These are phyloP conservation scores for Coleophora flavipennella DNA, from an alignment of 2,888 invertebrate genomes.

Conservation along the genomic window DNA sequence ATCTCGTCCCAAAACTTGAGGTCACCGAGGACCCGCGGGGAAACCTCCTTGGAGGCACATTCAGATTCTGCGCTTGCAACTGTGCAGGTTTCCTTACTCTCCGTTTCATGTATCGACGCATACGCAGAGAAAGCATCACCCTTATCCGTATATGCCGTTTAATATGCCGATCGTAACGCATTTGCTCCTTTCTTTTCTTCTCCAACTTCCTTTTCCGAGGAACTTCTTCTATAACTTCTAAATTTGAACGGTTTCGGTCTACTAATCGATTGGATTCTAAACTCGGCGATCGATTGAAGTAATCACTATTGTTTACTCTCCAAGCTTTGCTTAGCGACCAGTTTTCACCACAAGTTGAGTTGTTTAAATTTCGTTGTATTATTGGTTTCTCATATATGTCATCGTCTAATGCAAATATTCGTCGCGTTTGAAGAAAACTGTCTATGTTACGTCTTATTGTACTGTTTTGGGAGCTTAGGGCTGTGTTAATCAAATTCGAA, in stretches of 20 bases:
- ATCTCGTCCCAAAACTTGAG: slow-evolving; percentile 58
- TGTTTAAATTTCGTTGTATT: slow-evolving; percentile 38
- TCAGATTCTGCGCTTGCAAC: slow-evolving; percentile 30
- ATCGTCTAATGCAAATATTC: slow-evolving; percentile 56
- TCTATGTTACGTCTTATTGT: slow-evolving; percentile 56
- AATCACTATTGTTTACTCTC: slow-evolving; percentile 51
- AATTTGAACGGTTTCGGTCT: slow-evolving; percentile 31
- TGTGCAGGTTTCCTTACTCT: slow-evolving; percentile 37
- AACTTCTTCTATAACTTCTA: slow-evolving; percentile 57
- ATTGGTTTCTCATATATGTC: slow-evolving; percentile 63
- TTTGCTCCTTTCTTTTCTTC: slow-evolving; percentile 56
- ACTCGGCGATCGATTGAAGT: slow-evolving; percentile 41
- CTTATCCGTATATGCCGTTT: slow-evolving; percentile 77
- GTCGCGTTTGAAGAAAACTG: slow-evolving; percentile 48
- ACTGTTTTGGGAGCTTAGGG: slow-evolving; percentile 54
- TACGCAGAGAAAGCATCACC: slow-evolving; percentile 77
- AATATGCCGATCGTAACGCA: slow-evolving; percentile 72
- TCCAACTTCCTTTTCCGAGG: slow-evolving; percentile 42
- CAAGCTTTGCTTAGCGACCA: slow-evolving; percentile 68
- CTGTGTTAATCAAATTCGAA: slow-evolving; percentile 50
- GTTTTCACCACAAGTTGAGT: slow-evolving; percentile 58
- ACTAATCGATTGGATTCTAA: slow-evolving; percentile 34
- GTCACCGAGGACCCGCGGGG: slow-evolving; percentile 42
- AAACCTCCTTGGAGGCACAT: slow-evolving; percentile 50
- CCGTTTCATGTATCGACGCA: slow-evolving; percentile 69